Percentiles rank a stretch among this genome's conserved stretches.
Evolutionary conservation across 2,797 vertebrate genomes (phyloP).

Genomic region (Allochrocebus solatus): DNA sequence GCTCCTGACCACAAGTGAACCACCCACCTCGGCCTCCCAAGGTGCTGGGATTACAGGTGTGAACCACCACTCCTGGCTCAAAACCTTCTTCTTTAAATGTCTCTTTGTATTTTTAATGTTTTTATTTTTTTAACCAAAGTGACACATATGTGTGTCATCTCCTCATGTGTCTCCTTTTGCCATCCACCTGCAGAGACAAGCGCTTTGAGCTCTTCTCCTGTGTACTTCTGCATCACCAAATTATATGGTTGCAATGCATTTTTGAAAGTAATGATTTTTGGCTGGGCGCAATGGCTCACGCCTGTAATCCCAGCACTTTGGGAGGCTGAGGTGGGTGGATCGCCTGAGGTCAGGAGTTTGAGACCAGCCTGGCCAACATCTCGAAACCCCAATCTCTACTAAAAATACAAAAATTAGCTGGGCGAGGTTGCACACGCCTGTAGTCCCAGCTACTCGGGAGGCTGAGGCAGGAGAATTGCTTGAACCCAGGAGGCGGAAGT

Average conservation of each 20-base stretch:
- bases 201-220: background rate
- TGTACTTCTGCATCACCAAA: background rate
- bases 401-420: no score
- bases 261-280: background rate
- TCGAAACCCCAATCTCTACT: background rate
- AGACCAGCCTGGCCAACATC: background rate
- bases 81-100: no score
- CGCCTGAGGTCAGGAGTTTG: background rate
- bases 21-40: no score
- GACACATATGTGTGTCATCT: no score
- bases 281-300: fast-evolving
- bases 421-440: fast-evolving
- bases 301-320: background rate
- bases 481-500: no score
- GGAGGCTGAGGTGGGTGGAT: background rate
- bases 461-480: no score
- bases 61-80: no score
- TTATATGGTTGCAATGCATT: background rate
- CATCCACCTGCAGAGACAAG: fast-evolving
- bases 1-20: no score
- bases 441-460: no score
- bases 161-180: background rate
- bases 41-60: no score
- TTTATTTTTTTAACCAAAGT: background rate
- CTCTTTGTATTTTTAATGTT: background rate